Conservation (phyloP, 2,888 invertebrate genomes). For the Aspidiotus destructor region DNA sequence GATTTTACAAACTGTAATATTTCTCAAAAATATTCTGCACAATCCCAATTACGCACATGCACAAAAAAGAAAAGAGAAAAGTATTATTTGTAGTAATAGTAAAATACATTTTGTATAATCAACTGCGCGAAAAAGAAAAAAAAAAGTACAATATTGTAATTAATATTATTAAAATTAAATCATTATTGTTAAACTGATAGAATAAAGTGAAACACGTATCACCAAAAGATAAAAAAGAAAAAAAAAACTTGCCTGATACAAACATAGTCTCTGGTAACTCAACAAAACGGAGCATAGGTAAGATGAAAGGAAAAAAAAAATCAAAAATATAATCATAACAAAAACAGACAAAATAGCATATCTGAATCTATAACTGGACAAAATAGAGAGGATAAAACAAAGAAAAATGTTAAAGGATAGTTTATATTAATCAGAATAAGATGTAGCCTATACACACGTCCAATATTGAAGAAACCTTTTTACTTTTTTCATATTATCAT, state of each 20-base stretch:
- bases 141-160: not conserved
- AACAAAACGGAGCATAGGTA: conserved; percentile 17
- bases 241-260: conserved; percentile 14
- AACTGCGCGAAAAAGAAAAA: conserved; percentile 18
- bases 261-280: conserved; percentile 22
- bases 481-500: conserved; percentile 3
- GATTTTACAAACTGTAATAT: conserved; percentile 26
- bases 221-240: conserved; percentile 13
- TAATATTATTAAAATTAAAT: too few relatives aligned
- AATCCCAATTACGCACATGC: not conserved
- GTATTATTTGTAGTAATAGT: not conserved
- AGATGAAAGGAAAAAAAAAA: not conserved
- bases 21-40: not conserved
- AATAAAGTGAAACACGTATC: conserved; percentile 13
- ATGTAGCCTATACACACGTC: not conserved
- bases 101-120: conserved; percentile 6
- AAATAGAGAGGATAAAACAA: conserved; percentile 16
- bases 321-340: not conserved
- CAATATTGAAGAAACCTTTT: conserved; percentile 18
- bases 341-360: not conserved
- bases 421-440: conserved; percentile 6
- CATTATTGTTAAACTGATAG: too few relatives aligned
- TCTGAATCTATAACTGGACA: conserved; percentile 8
- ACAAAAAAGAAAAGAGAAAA: conserved; percentile 14
- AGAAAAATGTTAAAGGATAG: conserved; percentile 16